Percentiles rank a stretch among this genome's conserved stretches.
phyloP scores from a whole-genome alignment of 2,888 invertebrate species.

The Hyposoter dolosus region DNA sequence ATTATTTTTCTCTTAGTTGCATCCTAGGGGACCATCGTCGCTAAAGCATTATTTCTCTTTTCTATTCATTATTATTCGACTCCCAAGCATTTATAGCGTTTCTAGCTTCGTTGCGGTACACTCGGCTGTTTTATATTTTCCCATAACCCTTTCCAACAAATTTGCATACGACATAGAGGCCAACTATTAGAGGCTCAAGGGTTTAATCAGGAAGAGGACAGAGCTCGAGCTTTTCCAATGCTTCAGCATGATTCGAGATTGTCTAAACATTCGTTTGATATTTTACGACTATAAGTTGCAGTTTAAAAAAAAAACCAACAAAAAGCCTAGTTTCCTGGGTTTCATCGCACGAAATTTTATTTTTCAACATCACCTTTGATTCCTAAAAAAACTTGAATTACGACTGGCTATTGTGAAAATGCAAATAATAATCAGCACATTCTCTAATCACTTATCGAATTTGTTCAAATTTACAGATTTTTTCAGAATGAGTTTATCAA shows the following conservation, averaged over 20 bases:
- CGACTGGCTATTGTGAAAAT: neutral
- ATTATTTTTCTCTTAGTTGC: constrained; percentile 56
- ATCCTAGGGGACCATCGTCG: constrained; percentile 62
- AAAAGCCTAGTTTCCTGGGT: neutral
- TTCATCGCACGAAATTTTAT: neutral
- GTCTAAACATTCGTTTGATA: constrained; percentile 11
- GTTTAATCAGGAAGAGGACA: constrained; percentile 50
- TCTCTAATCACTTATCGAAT: no score
- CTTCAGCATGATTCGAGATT: constrained; percentile 26
- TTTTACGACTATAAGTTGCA: neutral
- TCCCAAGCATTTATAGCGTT: constrained; percentile 64
- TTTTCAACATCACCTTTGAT: neutral
- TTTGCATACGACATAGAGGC: constrained; percentile 74
- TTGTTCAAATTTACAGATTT: neutral
- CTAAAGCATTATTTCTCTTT: constrained; percentile 62
- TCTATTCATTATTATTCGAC: constrained; percentile 69
- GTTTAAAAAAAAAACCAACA: neutral
- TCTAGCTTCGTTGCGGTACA: constrained; percentile 41
- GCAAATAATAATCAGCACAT: no score
- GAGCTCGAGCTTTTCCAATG: constrained; percentile 18
- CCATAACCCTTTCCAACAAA: constrained; percentile 73
- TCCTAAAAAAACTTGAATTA: neutral
- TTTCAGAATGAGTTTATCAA: neutral
- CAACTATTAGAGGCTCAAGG: constrained; percentile 40
- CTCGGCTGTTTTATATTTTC: constrained; percentile 70